Percentiles rank a stretch among this genome's conserved stretches.
phyloP scores from a whole-genome alignment of 2,797 vertebrate species.

The Muraenolepis orangiensis region DNA sequence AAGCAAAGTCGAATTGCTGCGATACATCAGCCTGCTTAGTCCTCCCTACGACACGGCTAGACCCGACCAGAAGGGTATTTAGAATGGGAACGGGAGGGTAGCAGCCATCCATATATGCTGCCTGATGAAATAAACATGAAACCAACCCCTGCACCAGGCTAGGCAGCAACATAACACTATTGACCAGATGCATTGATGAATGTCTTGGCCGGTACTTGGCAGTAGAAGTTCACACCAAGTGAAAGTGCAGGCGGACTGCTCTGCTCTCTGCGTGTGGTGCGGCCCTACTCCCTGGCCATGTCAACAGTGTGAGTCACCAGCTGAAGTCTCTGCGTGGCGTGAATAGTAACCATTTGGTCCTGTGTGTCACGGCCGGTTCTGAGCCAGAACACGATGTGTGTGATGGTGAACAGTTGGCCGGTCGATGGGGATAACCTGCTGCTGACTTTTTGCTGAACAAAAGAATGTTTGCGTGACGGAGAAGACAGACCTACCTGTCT shows the following conservation, averaged over 20 bases:
- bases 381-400: slow-evolving; percentile 13
- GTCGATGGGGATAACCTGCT: not conserved
- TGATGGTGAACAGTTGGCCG: not conserved
- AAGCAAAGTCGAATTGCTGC: slow-evolving; percentile 40
- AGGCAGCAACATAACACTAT: not conserved
- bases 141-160: too few relatives aligned
- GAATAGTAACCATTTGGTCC: slow-evolving; percentile 28
- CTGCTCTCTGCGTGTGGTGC: not conserved
- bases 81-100: slow-evolving; percentile 20
- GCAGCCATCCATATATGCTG: not conserved
- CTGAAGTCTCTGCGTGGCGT: slow-evolving; percentile 10
- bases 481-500: not conserved
- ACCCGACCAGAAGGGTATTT: slow-evolving; percentile 17
- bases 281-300: slow-evolving; percentile 15
- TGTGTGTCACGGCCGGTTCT: slow-evolving; percentile 23
- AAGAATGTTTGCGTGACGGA: not conserved
- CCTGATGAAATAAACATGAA: not conserved
- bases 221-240: not conserved
- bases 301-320: slow-evolving; percentile 36
- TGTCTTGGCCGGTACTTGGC: not conserved
- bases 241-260: not conserved
- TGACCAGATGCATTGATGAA: slow-evolving; percentile 5
- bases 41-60: slow-evolving; percentile 26
- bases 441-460: not conserved
- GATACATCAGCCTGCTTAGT: slow-evolving; percentile 37